Percentiles rank a stretch among this genome's conserved stretches.
These are phyloP conservation scores for Solen grandis DNA, from an alignment of 1,140 invertebrate species.

Conservation along the genomic window DNA sequence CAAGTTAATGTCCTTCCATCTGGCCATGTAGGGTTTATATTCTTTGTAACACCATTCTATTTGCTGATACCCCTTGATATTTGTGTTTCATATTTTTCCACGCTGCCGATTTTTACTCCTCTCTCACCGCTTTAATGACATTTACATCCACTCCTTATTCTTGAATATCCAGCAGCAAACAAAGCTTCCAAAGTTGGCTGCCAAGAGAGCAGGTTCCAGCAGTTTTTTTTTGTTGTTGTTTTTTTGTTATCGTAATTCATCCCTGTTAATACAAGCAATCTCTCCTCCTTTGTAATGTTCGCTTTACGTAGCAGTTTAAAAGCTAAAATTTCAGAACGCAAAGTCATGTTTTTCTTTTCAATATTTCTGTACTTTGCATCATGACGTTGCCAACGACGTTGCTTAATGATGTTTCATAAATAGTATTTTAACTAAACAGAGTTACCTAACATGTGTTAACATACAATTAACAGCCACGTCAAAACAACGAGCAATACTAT, in stretches of 20 bases:
- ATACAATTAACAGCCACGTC: too few species aligned
- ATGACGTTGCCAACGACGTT: too few species aligned
- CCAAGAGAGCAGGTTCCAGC: neutral
- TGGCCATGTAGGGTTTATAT: constrained; percentile 9
- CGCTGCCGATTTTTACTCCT: neutral
- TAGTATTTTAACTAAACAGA: too few species aligned
- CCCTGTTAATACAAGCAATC: constrained; percentile 65
- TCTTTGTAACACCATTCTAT: constrained; percentile 27
- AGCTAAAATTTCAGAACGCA: constrained; percentile 58
- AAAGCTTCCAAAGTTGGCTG: neutral
- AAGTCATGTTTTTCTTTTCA: constrained; percentile 58
- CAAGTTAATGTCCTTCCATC: neutral
- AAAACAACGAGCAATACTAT: too few species aligned
- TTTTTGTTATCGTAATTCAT: neutral
- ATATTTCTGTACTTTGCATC: constrained; percentile 56
- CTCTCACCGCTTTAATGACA: neutral
- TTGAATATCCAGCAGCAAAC: neutral
- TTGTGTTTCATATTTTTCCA: neutral
- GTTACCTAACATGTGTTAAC: too few species aligned
- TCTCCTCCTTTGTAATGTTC: constrained; percentile 61
- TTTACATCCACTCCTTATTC: neutral
- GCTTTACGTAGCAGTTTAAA: constrained; percentile 61
- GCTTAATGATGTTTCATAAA: too few species aligned
- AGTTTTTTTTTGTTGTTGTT: neutral
- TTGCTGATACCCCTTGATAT: neutral